Conservation (phyloP, 64 coral and sea anemone species). For the Pocillopora damicornis region DNA sequence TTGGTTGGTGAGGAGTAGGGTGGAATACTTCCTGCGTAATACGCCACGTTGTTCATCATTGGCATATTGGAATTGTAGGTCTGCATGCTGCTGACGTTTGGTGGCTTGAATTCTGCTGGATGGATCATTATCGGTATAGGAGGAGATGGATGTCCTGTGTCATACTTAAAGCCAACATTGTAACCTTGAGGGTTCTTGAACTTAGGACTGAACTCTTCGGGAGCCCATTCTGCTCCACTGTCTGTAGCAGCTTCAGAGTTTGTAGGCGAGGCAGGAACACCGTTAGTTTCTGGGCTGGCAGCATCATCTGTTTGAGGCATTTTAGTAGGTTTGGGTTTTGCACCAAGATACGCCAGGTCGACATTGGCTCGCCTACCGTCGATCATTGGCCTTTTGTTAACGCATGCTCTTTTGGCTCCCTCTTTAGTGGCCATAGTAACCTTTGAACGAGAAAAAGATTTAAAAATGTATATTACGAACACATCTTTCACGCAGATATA, state of each 20-base stretch:
- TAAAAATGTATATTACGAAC: not conserved
- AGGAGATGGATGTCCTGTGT: not conserved
- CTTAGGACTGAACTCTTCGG: not conserved
- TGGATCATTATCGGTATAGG: not conserved
- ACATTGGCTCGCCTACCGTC: conserved; percentile 70
- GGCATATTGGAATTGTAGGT: not conserved
- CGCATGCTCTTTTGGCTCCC: conserved; percentile 58
- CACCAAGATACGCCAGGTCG: conserved; percentile 62
- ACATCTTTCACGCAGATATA: not conserved
- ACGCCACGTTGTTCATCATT: not conserved
- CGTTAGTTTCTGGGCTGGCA: not conserved
- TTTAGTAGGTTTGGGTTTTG: conserved; percentile 55
- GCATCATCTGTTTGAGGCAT: not conserved
- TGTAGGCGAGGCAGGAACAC: conserved; percentile 8
- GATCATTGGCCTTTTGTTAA: conserved; percentile 72
- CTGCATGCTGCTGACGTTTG: not conserved
- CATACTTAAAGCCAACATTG: not conserved
- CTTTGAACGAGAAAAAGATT: conserved; percentile 26
- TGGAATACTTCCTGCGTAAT: conserved; percentile 11
- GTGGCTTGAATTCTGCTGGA: not conserved
- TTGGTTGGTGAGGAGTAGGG: not conserved
- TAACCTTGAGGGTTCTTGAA: not conserved
- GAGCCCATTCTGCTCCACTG: not conserved
- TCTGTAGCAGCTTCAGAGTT: not conserved
- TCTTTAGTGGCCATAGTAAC: conserved; percentile 85